Evolutionary conservation across 2,888 invertebrate species (phyloP), one percentile per base, ranked within the genome.

Genomic region (Rhingia campestris): DNA sequence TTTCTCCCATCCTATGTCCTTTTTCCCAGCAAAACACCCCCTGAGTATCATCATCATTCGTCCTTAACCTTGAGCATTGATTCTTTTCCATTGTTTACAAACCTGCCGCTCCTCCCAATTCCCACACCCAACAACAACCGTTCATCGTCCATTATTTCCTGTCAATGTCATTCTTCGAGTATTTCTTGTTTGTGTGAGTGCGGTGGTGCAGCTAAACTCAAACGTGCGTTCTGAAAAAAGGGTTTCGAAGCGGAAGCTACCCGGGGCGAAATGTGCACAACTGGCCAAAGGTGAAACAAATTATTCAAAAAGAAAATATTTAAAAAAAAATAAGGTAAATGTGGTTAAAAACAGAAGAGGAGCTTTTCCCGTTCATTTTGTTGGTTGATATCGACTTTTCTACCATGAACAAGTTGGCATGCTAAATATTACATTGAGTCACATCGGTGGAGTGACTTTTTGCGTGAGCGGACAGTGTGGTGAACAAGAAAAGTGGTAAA

Each of bases 211-310:
- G 3, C n/a, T 4, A 32, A 9, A 49, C 43, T 37, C 41, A 37
- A 63, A 51, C 49, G 72, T 77, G 66, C 32, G 37, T 61, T 47
- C 14, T 51, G 43, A 61, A 67, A 12, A 56, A 81, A 12, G 41
- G 22, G 30, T 54, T 64, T 39, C 6, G 22, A 49, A 77, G 47
- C 66, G 72, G 77, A 73, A 82, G 47, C 58, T 53, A 69, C 45
- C 43, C n/a, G 22, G 51, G 22, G 22, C 22, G 22, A 74, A 74
- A 63, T 66, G 66, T 56, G 75, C 43, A 79, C 79, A 77, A 77
- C 77, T 79, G 73, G 51, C 45, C 58, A 82, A 74, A 82, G 82
- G 82, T 82, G 69, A 82, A 74, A 30, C n/a, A 63, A 64, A 51
- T 35, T 9, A n/a, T 9, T 30, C 14, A 0, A 64, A 45, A 30